Evolutionary conservation across 1,140 invertebrate species (phyloP).

Genomic region (Zaprionus inermis): DNA sequence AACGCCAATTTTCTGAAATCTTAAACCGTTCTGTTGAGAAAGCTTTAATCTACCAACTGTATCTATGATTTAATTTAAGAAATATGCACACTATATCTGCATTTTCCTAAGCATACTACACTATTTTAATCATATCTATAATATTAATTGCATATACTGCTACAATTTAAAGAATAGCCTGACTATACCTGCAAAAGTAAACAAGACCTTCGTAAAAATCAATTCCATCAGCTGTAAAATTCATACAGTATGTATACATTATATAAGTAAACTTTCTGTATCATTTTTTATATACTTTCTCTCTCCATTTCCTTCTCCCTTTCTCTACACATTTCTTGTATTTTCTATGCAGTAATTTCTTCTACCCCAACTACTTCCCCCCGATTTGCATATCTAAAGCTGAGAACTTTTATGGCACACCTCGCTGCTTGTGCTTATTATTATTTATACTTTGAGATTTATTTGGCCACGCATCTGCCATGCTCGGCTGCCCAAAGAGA

Average conservation of each 20-base stretch:
- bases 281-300: too few species aligned
- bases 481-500: conserved; percentile 40
- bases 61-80: too few species aligned
- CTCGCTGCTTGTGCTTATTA: conserved; percentile 47
- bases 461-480: conserved; percentile 71
- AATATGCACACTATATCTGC: too few species aligned
- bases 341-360: neutral
- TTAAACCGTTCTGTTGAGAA: too few species aligned
- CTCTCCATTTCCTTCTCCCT: neutral
- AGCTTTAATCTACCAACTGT: too few species aligned
- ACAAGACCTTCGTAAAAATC: too few species aligned
- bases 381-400: neutral
- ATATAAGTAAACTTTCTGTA: too few species aligned
- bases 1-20: too few species aligned
- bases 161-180: neutral
- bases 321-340: neutral
- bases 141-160: neutral
- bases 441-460: conserved; percentile 77
- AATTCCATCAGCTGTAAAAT: too few species aligned
- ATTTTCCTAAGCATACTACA: neutral
- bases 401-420: neutral
- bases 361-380: neutral
- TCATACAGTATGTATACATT: too few species aligned
- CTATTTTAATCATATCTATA: too few species aligned
- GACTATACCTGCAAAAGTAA: neutral